These are phyloP conservation scores for Himantopus leucocephalus DNA, from an alignment of 2,113 vertebrate genomes.

Conservation along the genomic window DNA sequence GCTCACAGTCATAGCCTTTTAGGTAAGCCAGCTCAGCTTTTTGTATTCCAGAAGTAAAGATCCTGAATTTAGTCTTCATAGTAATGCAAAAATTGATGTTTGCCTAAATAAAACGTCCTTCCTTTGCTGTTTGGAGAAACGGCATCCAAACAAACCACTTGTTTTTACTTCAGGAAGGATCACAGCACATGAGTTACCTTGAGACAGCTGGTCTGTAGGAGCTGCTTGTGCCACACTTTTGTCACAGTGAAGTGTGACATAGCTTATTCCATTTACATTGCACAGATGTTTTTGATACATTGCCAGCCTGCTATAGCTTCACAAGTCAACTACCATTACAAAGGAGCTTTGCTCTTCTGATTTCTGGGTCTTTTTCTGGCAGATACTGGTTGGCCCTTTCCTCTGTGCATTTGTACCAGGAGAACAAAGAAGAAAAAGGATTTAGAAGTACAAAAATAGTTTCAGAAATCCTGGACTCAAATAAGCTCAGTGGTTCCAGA, in stretches of 20 bases:
- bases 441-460: background rate
- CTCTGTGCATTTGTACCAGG: background rate
- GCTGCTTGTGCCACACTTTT: background rate
- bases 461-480: background rate
- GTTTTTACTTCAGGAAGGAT: background rate
- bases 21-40: background rate
- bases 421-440: background rate
- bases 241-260: background rate
- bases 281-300: background rate
- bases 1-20: background rate
- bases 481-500: background rate
- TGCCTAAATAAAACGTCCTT: background rate
- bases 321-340: background rate
- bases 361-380: background rate
- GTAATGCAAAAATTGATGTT: background rate
- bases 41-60: background rate
- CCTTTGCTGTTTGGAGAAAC: background rate
- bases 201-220: background rate
- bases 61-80: background rate
- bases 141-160: background rate
- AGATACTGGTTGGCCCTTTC: background rate
- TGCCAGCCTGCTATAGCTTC: background rate
- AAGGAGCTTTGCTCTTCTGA: background rate
- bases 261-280: background rate
- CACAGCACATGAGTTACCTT: background rate